These are phyloP conservation scores for Sinelater perroti DNA, from an alignment of 2,888 invertebrate genomes.

Conservation along the genomic window DNA sequence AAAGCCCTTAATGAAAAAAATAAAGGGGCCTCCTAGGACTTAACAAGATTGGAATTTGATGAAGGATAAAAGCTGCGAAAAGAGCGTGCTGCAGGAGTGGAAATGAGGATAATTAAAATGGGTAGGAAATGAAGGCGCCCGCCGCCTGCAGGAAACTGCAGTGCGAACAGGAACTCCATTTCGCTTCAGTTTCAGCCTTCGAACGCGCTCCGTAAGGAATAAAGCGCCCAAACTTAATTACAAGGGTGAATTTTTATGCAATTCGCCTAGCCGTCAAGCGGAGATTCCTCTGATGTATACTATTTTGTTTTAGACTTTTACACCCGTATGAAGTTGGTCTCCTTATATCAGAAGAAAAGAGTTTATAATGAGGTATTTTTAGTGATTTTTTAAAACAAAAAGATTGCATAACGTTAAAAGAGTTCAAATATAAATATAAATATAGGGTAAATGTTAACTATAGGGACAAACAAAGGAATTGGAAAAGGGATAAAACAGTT, in stretches of 20 bases:
- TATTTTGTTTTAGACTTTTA: too few species aligned
- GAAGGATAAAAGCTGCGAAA: conserved; percentile 55
- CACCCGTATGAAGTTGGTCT: too few species aligned
- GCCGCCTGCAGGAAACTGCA: conserved; percentile 24
- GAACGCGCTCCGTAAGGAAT: conserved; percentile 1
- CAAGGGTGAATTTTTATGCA: not conserved
- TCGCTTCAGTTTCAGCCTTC: conserved; percentile 8
- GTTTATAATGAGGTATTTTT: too few species aligned
- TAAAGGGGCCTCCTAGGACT: conserved; percentile 46
- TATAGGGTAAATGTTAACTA: too few species aligned
- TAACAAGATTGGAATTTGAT: conserved; percentile 56
- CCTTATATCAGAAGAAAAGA: too few species aligned
- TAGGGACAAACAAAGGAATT: too few species aligned
- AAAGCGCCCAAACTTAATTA: not conserved
- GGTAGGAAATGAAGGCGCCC: conserved; percentile 42
- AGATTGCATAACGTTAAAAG: too few species aligned
- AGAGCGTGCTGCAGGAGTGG: conserved; percentile 52
- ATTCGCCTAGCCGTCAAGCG: too few species aligned
- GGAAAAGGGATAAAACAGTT: too few species aligned
- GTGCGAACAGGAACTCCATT: conserved; percentile 31
- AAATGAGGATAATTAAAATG: conserved; percentile 57
- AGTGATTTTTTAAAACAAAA: not conserved
- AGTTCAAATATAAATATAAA: too few species aligned
- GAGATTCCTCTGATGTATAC: too few species aligned
- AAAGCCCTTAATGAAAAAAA: conserved; percentile 52